These are phyloP conservation scores for Dinocampus coccinellae DNA, from an alignment of 2,888 invertebrate genomes.

Conservation along the genomic window DNA sequence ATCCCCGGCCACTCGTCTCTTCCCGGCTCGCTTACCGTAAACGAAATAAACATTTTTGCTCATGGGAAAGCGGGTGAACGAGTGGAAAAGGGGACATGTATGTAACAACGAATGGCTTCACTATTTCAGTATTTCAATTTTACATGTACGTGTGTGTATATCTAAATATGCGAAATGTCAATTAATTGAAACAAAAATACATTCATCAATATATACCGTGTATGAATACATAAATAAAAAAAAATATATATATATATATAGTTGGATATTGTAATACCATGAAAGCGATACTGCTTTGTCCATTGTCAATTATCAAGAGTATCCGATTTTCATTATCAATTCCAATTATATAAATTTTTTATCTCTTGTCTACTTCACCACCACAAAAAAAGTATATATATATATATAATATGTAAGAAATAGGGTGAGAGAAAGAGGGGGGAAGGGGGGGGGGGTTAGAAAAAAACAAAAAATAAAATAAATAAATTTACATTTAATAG, in stretches of 20 bases:
- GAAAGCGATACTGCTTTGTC: background rate
- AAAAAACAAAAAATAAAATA: no score
- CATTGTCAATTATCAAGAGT: background rate
- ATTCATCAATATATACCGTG: background rate
- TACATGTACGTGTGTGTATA: background rate
- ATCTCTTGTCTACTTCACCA: no score
- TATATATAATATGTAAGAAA: no score
- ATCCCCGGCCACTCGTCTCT: no score
- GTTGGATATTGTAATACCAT: background rate
- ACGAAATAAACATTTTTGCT: background rate
- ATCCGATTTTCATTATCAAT: background rate
- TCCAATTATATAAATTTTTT: background rate
- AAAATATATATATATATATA: background rate
- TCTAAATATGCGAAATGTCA: no score
- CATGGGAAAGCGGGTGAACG: background rate
- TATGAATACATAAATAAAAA: no score
- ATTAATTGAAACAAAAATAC: conserved; percentile 5
- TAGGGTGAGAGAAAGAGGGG: no score
- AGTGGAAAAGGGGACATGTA: background rate
- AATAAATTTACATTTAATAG: no score
- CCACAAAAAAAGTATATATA: no score
- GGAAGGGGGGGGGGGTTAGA: no score
- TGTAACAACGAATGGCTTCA: background rate
- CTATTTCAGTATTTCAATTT: background rate
- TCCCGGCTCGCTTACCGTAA: background rate